Percentiles rank a stretch among this genome's conserved stretches.
phyloP scores from a whole-genome alignment of 2,888 invertebrate genomes.

The Oscheius sp. region DNA sequence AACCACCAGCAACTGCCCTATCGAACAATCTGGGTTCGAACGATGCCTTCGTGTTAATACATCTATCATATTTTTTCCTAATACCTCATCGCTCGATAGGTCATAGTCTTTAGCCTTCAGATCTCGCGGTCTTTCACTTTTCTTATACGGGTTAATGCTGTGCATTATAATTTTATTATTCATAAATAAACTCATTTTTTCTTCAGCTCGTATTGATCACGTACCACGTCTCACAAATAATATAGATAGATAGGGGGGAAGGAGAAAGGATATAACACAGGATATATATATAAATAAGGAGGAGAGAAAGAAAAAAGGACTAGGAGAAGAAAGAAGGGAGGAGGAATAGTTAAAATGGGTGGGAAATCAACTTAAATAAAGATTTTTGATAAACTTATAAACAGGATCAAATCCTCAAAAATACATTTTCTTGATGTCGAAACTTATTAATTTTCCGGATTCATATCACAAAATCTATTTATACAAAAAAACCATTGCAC shows the following conservation, averaged over 20 bases:
- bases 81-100: neutral
- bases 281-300: neutral
- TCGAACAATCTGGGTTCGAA: conserved; percentile 58
- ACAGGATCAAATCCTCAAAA: too few species aligned
- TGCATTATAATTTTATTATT: neutral
- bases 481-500: too few species aligned
- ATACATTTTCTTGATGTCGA: too few species aligned
- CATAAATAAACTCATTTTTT: neutral
- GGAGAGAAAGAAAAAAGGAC: neutral
- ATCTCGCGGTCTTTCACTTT: conserved; percentile 26
- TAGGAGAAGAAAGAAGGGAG: neutral
- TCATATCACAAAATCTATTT: too few species aligned
- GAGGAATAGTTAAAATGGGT: neutral
- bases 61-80: neutral
- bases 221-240: neutral
- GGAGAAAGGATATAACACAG: neutral
- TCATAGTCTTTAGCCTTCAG: conserved; percentile 8
- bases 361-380: too few species aligned
- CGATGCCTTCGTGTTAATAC: conserved; percentile 34
- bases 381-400: too few species aligned
- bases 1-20: conserved; percentile 53
- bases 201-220: conserved; percentile 15
- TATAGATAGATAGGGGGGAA: neutral
- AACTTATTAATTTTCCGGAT: too few species aligned
- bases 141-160: conserved; percentile 3